Base-by-base conservation (phyloP, 1,140 invertebrate genomes). In the Coenobita brevimanus region DNA sequence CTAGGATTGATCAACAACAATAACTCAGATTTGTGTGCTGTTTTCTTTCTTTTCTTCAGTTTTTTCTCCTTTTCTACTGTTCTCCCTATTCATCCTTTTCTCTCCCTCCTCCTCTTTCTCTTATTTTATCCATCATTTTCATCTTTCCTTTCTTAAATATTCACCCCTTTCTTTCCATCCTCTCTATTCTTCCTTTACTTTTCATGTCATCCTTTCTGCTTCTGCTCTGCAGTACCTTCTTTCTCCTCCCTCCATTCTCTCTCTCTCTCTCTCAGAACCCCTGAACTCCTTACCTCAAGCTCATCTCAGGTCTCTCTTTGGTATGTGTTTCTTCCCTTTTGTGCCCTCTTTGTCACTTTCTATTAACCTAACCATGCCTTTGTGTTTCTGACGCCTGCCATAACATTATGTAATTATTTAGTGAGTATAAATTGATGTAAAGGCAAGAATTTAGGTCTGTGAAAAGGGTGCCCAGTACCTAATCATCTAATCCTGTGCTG, bases 31-130 rank as follows among this genome's bases (percentile, higher is more conserved):
- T 69, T 69, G 8, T 27, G 8, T 24, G 8, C 27, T 27, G 8
- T 69, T 8, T 69, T 69, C 64, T 69, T 69, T 24, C 64, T 69
- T 27, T 69, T 69, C 64, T 24, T 69, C 64, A 13, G 13, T 24
- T 69, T 24, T 24, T 21, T 27, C 27, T 30, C 15, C 64, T 21
- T 24, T 24, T 69, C 64, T 27, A 13, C 27, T 24, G 13, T 8
- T 27, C 24, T 24, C 64, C 8, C 27, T 10, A 17, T 69, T 27
- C 17, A 30, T n/a, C 64, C 27, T 69, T 24, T 8, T n/a, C 64
- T 27, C 27, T 24, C 17, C 27, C 27, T 27, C 17, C 8, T 10
- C 64, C 24, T 69, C 64, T 27, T 69, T 27, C 64, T 69, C 64
- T 27, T 24, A n/a, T n/a, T 69, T 24, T 24, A 8, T 69, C 27